Conservation (phyloP, 2,888 invertebrate genomes). For the Acrobasis suavella region DNA sequence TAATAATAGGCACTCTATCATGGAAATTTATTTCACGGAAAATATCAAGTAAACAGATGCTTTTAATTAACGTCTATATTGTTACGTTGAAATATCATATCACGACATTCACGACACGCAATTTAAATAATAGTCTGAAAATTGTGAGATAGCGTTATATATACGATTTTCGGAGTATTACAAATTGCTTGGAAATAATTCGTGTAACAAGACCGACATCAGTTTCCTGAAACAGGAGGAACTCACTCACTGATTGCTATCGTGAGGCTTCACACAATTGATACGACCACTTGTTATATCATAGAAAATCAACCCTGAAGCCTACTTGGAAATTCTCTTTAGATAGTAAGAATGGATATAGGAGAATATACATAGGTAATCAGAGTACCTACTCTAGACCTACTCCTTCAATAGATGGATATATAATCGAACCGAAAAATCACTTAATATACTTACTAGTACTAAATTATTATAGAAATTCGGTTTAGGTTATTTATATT, state of each 20-base stretch:
- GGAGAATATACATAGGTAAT: background rate
- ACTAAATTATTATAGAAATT: too few relatives aligned
- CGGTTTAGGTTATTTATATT: too few relatives aligned
- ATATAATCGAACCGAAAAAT: too few relatives aligned
- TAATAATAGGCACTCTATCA: conserved; percentile 2
- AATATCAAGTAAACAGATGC: background rate
- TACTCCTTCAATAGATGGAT: too few relatives aligned
- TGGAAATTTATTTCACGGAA: background rate
- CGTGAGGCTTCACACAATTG: conserved; percentile 15
- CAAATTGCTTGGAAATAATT: conserved; percentile 1
- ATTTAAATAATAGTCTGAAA: background rate
- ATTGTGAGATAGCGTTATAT: background rate
- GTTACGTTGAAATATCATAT: background rate
- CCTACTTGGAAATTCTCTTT: background rate
- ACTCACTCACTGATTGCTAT: conserved; percentile 10
- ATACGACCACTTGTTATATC: conserved; percentile 6
- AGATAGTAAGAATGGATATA: too few relatives aligned
- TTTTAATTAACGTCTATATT: background rate
- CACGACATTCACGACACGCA: too few relatives aligned
- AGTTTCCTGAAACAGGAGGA: conserved; percentile 22
- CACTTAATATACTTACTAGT: too few relatives aligned
- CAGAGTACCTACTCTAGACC: too few relatives aligned
- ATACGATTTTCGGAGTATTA: background rate
- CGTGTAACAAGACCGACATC: conserved; percentile 3
- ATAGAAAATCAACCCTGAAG: conserved; percentile 10